Evolutionary conservation across 2,113 vertebrate genomes (phyloP).

Genomic region (Rissa tridactyla): DNA sequence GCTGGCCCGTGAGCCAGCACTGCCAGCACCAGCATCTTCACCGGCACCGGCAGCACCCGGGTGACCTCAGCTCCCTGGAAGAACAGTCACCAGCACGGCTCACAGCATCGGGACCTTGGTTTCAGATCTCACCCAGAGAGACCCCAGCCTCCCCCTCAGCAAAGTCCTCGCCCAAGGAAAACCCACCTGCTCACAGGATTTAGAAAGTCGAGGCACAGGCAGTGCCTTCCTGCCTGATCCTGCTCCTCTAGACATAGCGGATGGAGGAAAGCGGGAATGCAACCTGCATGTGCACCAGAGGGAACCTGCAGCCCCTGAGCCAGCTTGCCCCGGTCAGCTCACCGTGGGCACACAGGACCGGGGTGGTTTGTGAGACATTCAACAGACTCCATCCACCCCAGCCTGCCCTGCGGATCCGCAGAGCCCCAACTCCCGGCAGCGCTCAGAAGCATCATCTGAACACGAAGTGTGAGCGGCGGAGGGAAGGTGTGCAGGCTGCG

Average conservation of each 20-base stretch:
- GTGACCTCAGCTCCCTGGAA: not conserved
- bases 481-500: not conserved
- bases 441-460: not conserved
- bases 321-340: rapidly evolving
- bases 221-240: not conserved
- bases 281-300: rapidly evolving
- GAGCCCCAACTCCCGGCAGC: not conserved
- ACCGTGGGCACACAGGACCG: rapidly evolving
- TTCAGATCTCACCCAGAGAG: not conserved
- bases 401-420: not conserved
- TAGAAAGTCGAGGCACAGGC: not conserved
- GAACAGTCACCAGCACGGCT: rapidly evolving
- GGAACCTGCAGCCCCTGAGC: not conserved
- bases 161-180: not conserved
- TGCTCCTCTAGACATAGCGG: not conserved
- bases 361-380: too few relatives aligned
- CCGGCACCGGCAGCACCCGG: not conserved
- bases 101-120: rapidly evolving
- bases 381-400: rapidly evolving
- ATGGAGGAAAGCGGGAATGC: not conserved
- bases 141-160: not conserved
- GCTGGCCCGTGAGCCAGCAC: not conserved
- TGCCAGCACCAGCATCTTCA: not conserved
- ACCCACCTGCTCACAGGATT: not conserved
- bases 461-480: rapidly evolving